Evolutionary conservation across 64 coral and sea anemone genomes (phyloP), one percentile per base, ranked within the genome.

Genomic region (Stichodactyla helianthus): DNA sequence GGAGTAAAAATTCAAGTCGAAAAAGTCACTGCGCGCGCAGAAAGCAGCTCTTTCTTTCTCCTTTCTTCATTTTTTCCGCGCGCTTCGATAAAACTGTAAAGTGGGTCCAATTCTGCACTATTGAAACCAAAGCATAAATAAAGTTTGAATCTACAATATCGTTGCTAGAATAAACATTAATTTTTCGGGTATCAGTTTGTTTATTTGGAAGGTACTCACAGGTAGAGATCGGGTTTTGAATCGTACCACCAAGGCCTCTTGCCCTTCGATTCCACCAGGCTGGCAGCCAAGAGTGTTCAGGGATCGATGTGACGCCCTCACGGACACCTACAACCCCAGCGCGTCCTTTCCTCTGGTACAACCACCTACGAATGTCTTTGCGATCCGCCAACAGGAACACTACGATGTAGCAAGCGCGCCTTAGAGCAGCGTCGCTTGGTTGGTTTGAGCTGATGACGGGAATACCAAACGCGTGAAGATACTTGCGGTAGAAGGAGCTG

Each of bases 221-320:
- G 19, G 97, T 99, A 5, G 97, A 99, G 22, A 99, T 95, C 4
- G 97, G 97, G 12, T 92, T 62, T 23, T 84, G 83, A 9, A 95
- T 88, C 9, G 97, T 99, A 0, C 90, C 97, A 10, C 97, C 97
- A 26, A 99, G 82, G 3, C 97, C 97, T 86, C 97, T 89, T 2
- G 97, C 93, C 10, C 97, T 88, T 62, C 93, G 93, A 71, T 94
- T 94, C 93, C 97, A 95, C 68, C 85, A 62, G 16, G 88, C 28
- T 50, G 81, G 77, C 16, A 99, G 85, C 90, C 93, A 99, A 4
- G 93, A 95, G 35, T 44, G 35, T 44, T 44, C 35, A 44, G 97
- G 97, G 31, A 99, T 99, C 10, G 87, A 90, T 9, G 97, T 99
- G 10, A 94, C 93, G 26, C 97, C 97, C 78, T 99, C 97, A 16